phyloP scores from a whole-genome alignment of 2,888 invertebrate genomes.

The Folsomia candida region DNA sequence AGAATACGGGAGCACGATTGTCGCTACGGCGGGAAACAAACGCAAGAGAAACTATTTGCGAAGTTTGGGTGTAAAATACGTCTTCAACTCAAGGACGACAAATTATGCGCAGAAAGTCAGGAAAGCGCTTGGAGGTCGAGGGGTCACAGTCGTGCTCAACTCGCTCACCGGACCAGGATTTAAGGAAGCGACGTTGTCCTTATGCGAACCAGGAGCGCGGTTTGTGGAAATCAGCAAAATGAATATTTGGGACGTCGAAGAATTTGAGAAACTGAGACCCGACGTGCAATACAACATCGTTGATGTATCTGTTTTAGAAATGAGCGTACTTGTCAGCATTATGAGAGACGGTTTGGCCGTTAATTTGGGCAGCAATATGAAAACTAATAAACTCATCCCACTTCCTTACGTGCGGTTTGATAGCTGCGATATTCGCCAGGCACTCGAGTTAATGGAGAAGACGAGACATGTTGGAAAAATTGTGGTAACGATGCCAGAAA shows the following conservation, averaged over 20 bases:
- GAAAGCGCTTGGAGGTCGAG: not conserved
- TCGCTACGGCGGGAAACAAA: conserved; percentile 25
- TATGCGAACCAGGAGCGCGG: not conserved
- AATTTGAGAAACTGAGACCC: not conserved
- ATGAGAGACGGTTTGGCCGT: not conserved
- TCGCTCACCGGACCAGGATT: conserved; percentile 10
- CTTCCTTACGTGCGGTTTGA: conserved; percentile 22
- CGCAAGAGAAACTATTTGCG: conserved; percentile 22
- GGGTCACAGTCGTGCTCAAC: conserved; percentile 9
- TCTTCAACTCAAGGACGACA: conserved; percentile 2
- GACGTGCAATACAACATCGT: conserved; percentile 3
- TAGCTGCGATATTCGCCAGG: conserved; percentile 14
- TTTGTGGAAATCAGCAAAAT: conserved; percentile 17
- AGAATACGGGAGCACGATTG: conserved; percentile 10
- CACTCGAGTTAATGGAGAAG: conserved; percentile 20
- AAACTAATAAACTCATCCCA: not conserved
- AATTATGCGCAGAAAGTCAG: not conserved
- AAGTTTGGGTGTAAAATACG: not conserved
- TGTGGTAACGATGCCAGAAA: conserved; percentile 17
- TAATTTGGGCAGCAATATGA: too few relatives aligned
- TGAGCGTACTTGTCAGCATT: not conserved
- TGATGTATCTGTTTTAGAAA: not conserved
- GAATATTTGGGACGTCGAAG: conserved; percentile 7
- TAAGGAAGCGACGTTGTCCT: conserved; percentile 6
- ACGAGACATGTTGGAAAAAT: conserved; percentile 25